Base-by-base conservation (phyloP, 1,140 invertebrate species). In the Cyclina sinensis region DNA sequence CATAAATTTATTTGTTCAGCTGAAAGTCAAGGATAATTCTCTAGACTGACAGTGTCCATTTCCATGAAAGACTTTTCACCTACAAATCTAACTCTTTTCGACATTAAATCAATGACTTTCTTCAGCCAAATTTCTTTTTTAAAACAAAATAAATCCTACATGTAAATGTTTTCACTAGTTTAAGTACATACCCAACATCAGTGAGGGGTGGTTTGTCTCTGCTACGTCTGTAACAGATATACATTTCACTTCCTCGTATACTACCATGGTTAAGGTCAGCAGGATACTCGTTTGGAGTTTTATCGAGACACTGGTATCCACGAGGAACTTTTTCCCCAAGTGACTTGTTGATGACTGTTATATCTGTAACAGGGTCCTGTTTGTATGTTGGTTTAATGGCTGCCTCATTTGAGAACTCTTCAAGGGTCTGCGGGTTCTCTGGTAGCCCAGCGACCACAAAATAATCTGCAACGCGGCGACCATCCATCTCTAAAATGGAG, bases 231-330 rank as follows among this genome's bases (percentile, higher is more conserved):
- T 97, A 99, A 95, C 99, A 99, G 35, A 99, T 96, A 96, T 97
- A 99, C 95, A 99, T 98, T 95, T 99, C 98, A 30, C 97, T 97
- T 83, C 98, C 98, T 62, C 98, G 97, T 90, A 99, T 96, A 92
- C 98, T 99, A 27, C 99, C 99, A 97, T 99, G 98, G 96, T 99
- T 99, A 46, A 99, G 96, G 96, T 99, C 98, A 0, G 99, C 99
- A 18, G 92, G 94, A 76, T 91, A 93, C 0, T 92, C 98, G 27
- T 97, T 97, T 12, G 98, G 98, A 4, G 99, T 99, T 57, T 96
- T 95, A 89, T 98, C 97, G n/a, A 99, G 96, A 30, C 98, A 96
- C 70, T 96, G 97, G 95, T 97, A 99, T 1, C 92, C 93, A 30
- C 92, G 91, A 0, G 95, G 95, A 24, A 98, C 96, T 30, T 96